Conservation (phyloP, 2,113 vertebrate genomes). For the Takifugu bimaculatus region DNA sequence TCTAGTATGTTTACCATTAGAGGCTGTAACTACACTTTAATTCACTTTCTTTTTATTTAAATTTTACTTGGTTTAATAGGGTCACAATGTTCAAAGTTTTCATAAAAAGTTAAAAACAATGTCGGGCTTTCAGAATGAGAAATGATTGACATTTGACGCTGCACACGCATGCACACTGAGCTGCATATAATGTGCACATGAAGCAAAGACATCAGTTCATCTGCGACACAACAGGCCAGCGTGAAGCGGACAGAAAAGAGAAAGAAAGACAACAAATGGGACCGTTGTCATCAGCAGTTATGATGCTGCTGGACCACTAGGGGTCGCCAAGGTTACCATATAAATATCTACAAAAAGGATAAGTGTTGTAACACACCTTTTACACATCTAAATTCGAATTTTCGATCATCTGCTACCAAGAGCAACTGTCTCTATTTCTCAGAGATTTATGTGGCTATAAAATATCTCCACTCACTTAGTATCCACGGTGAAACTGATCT, state of each 20-base stretch:
- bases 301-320: constrained; percentile 26
- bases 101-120: neutral
- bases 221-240: constrained; percentile 5
- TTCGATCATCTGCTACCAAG: no score
- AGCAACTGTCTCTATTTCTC: no score
- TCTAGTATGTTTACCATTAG: no score
- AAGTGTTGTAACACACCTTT: neutral
- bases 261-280: neutral
- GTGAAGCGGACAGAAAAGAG: neutral
- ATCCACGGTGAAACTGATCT: no score
- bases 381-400: no score
- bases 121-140: constrained; percentile 6
- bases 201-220: constrained; percentile 27
- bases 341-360: neutral
- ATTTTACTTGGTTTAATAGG: no score
- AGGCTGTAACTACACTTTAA: no score
- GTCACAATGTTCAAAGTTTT: no score
- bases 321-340: constrained; percentile 7
- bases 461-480: no score
- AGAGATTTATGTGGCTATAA: no score
- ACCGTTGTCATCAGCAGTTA: constrained; percentile 8
- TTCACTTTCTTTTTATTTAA: no score
- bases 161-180: constrained; percentile 33
- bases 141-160: constrained; percentile 12
- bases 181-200: constrained; percentile 24